Conservation (phyloP, 2,888 invertebrate genomes). For the Calephelis perditalis region DNA sequence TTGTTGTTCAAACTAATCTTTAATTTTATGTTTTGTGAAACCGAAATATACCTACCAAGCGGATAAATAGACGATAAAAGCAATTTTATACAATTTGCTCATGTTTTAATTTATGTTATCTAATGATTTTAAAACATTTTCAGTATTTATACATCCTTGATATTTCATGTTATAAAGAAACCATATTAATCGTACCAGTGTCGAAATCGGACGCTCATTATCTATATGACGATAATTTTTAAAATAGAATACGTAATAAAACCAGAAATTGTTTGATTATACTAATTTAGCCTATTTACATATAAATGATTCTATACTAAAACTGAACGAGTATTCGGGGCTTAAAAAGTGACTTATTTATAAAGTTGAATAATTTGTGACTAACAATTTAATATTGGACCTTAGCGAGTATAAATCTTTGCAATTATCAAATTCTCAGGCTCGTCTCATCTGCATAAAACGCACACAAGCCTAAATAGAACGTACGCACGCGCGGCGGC, state of each 20-base stretch:
- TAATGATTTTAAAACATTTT: no score
- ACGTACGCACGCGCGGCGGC: conserved; percentile 71
- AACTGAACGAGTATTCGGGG: not conserved
- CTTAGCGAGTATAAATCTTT: conserved; percentile 63
- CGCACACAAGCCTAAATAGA: conserved; percentile 49
- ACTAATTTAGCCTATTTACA: conserved; percentile 11
- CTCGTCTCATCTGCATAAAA: conserved; percentile 69
- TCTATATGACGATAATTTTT: not conserved
- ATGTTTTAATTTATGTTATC: no score
- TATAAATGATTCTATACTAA: conserved; percentile 2
- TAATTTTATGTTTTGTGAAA: no score
- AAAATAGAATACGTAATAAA: conserved; percentile 2
- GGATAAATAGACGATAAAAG: no score
- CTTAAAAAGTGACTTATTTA: conserved; percentile 5
- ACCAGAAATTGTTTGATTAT: conserved; percentile 6
- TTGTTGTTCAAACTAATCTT: no score
- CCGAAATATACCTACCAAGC: no score
- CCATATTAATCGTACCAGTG: no score
- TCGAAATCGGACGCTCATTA: no score
- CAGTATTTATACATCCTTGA: no score
- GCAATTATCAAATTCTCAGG: conserved; percentile 76
- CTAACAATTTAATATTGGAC: conserved; percentile 32
- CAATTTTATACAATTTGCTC: no score
- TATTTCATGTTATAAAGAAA: no score
- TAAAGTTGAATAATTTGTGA: conserved; percentile 10